These are phyloP conservation scores for Aethes cnicana DNA, from an alignment of 2,888 invertebrate genomes.

Conservation along the genomic window DNA sequence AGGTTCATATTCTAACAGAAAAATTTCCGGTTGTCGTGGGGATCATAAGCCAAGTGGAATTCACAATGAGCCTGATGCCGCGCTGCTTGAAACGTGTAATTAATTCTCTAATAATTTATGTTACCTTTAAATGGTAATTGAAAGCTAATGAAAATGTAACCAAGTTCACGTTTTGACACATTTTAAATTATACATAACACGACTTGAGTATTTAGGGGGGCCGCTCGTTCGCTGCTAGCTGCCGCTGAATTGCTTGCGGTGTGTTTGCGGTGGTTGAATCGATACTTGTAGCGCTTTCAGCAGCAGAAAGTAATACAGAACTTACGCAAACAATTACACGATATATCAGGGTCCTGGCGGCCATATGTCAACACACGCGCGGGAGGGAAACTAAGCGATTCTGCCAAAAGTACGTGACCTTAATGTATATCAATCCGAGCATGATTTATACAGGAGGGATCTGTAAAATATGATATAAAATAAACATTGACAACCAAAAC, in stretches of 20 bases:
- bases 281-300: constrained; percentile 11
- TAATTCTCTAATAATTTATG: too few relatives aligned
- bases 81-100: too few relatives aligned
- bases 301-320: constrained; percentile 33
- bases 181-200: too few relatives aligned
- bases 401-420: constrained; percentile 79
- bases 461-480: constrained; percentile 83
- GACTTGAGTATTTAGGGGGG: too few relatives aligned
- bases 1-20: too few relatives aligned
- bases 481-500: constrained; percentile 82
- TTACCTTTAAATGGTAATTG: too few relatives aligned
- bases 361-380: constrained; percentile 61
- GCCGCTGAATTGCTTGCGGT: neutral
- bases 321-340: constrained; percentile 41
- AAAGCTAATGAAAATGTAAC: too few relatives aligned
- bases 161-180: too few relatives aligned
- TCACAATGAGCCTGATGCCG: too few relatives aligned
- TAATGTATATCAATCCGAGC: constrained; percentile 79
- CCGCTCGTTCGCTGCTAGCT: too few relatives aligned
- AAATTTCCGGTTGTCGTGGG: too few relatives aligned
- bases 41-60: too few relatives aligned
- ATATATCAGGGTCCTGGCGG: constrained; percentile 42
- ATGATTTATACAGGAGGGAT: constrained; percentile 78
- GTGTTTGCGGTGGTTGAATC: constrained; percentile 6
- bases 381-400: constrained; percentile 67